These are phyloP conservation scores for Prenolepis imparis DNA, from an alignment of 2,888 invertebrate species.

Conservation along the genomic window DNA sequence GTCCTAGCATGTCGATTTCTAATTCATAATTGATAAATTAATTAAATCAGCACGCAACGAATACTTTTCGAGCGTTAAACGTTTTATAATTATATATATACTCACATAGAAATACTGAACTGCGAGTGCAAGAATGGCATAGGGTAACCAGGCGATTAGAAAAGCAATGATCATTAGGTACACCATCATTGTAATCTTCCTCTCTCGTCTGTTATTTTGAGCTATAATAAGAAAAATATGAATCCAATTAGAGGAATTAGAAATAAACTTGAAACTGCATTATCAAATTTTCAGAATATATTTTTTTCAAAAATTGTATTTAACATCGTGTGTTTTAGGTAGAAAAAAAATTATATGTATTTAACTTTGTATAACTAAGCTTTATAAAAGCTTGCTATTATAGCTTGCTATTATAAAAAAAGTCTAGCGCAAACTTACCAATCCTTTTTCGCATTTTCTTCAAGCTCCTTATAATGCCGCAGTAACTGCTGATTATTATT, in stretches of 20 bases:
- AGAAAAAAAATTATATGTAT: background rate
- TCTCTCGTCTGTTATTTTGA: constrained; percentile 85
- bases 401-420: background rate
- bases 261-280: background rate
- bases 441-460: constrained; percentile 87
- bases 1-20: background rate
- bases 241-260: background rate
- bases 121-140: constrained; percentile 90
- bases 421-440: constrained; percentile 66
- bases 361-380: background rate
- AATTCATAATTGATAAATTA: constrained; percentile 14
- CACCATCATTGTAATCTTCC: constrained; percentile 90
- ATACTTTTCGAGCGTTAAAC: background rate
- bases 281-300: background rate
- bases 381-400: background rate
- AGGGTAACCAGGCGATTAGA: constrained; percentile 92
- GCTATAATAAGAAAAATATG: constrained; percentile 62
- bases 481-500: constrained; percentile 91
- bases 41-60: no score
- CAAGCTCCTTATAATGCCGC: constrained; percentile 89
- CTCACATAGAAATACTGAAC: constrained; percentile 87
- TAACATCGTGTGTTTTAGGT: background rate
- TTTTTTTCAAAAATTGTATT: background rate
- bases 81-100: constrained; percentile 24
- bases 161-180: constrained; percentile 91